Percentiles rank a stretch among this genome's conserved stretches.
These are phyloP conservation scores for Pogonognathellus flavescens DNA, from an alignment of 1,140 invertebrate species.

Conservation along the genomic window DNA sequence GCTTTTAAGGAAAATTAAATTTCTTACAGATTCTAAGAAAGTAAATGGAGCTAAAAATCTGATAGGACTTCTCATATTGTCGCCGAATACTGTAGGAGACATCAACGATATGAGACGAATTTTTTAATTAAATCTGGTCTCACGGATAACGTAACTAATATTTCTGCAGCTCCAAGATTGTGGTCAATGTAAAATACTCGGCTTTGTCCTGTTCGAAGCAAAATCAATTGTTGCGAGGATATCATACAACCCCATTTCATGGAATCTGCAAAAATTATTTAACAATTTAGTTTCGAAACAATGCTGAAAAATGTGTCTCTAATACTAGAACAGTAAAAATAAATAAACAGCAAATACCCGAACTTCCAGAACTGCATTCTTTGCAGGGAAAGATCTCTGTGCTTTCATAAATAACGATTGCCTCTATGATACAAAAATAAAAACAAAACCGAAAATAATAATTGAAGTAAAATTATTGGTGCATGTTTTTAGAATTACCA, in stretches of 20 bases:
- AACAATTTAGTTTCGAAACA: too few relatives aligned
- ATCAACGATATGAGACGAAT: conserved; percentile 76
- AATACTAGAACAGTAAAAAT: too few relatives aligned
- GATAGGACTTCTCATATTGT: conserved; percentile 72
- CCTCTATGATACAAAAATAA: conserved; percentile 68
- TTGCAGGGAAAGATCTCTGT: conserved; percentile 67
- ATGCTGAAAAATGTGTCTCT: too few relatives aligned
- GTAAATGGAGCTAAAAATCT: conserved; percentile 69
- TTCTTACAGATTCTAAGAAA: conserved; percentile 13
- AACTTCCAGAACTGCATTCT: conserved; percentile 70
- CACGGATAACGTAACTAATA: conserved; percentile 76
- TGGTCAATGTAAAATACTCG: conserved; percentile 77
- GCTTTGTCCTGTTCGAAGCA: conserved; percentile 73
- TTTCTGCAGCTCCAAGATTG: conserved; percentile 78
- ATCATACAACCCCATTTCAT: conserved; percentile 74
- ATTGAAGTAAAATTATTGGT: too few relatives aligned
- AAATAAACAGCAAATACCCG: too few relatives aligned
- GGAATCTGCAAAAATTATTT: neutral
- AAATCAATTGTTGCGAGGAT: conserved; percentile 79
- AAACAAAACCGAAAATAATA: too few relatives aligned
- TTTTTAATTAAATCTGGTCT: conserved; percentile 77
- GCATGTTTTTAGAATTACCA: too few relatives aligned
- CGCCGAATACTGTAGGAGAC: conserved; percentile 78
- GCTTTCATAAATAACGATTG: conserved; percentile 70
- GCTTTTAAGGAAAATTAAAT: neutral